These are phyloP conservation scores for Drosophila merina DNA, from an alignment of 2,888 invertebrate genomes.

Conservation along the genomic window DNA sequence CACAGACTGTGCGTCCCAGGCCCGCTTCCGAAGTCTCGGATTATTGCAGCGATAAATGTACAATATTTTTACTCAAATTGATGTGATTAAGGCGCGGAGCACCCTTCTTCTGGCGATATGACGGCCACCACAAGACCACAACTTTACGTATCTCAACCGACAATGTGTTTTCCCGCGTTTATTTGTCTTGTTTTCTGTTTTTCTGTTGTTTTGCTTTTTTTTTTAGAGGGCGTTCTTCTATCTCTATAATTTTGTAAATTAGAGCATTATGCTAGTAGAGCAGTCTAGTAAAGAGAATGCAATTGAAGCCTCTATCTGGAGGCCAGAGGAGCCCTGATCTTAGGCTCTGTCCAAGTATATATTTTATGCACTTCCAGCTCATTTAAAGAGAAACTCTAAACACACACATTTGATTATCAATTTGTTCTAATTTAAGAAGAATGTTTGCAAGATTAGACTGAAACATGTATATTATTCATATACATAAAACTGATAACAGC, in stretches of 20 bases:
- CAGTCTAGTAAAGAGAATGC: neutral
- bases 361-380: neutral
- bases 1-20: constrained; percentile 12
- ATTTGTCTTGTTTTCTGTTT: neutral
- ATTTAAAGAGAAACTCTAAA: neutral
- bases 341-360: neutral
- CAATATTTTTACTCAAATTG: constrained; percentile 2
- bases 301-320: constrained; percentile 1
- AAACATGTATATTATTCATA: neutral
- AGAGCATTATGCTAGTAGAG: constrained; percentile 35
- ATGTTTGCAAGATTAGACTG: neutral
- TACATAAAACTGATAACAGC: neutral
- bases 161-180: neutral
- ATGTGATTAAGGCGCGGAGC: constrained; percentile 22
- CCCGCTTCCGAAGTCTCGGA: constrained; percentile 19
- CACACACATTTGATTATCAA: neutral
- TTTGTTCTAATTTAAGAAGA: neutral
- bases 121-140: constrained; percentile 8
- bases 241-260: constrained; percentile 9
- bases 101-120: neutral
- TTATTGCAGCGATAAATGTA: constrained; percentile 12
- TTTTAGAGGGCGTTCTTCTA: constrained; percentile 18
- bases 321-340: constrained; percentile 17
- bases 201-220: neutral
- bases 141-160: constrained; percentile 16